Conservation (phyloP, 2,797 vertebrate genomes). For the Poecilia wingei region DNA sequence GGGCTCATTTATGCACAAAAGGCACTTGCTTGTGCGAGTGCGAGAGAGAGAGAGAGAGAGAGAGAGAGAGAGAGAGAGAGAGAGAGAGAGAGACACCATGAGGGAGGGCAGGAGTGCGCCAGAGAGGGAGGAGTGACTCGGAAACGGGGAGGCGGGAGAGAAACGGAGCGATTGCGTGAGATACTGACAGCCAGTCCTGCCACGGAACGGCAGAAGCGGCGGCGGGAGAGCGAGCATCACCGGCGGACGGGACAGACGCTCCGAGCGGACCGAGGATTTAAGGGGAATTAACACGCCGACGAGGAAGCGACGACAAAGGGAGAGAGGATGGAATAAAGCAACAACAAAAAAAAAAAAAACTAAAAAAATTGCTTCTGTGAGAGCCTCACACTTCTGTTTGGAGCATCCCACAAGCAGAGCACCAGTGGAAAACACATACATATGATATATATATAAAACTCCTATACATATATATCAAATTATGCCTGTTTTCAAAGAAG, state of each 20-base stretch:
- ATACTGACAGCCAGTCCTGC: slow-evolving; percentile 75
- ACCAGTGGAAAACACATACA: slow-evolving; percentile 88
- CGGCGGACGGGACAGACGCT: slow-evolving; percentile 64
- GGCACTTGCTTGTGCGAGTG: slow-evolving; percentile 52
- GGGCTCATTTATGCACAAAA: slow-evolving; percentile 73
- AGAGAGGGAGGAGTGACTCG: slow-evolving; percentile 52
- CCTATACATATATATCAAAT: slow-evolving; percentile 88
- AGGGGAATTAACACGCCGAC: slow-evolving; percentile 62
- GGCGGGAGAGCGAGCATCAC: slow-evolving; percentile 57
- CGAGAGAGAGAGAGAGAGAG: slow-evolving; percentile 7
- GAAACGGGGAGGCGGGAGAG: slow-evolving; percentile 47
- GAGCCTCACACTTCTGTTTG: slow-evolving; percentile 70
- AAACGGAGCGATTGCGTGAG: slow-evolving; percentile 43
- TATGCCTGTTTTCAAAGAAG: slow-evolving; percentile 86
- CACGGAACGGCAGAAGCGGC: slow-evolving; percentile 66
- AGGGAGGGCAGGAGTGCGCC: slow-evolving; percentile 41
- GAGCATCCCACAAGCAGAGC: slow-evolving; percentile 79
- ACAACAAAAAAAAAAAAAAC: slow-evolving; percentile 36
- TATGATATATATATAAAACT: slow-evolving; percentile 87
- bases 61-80: slow-evolving; percentile 3
- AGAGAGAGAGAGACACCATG: background rate
- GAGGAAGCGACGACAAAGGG: slow-evolving; percentile 52
- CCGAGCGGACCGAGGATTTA: slow-evolving; percentile 46
- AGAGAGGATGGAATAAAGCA: slow-evolving; percentile 66
- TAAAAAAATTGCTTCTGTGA: slow-evolving; percentile 44